Evolutionary conservation across 2,113 vertebrate species (phyloP).

Genomic region (Loxodonta africana): DNA sequence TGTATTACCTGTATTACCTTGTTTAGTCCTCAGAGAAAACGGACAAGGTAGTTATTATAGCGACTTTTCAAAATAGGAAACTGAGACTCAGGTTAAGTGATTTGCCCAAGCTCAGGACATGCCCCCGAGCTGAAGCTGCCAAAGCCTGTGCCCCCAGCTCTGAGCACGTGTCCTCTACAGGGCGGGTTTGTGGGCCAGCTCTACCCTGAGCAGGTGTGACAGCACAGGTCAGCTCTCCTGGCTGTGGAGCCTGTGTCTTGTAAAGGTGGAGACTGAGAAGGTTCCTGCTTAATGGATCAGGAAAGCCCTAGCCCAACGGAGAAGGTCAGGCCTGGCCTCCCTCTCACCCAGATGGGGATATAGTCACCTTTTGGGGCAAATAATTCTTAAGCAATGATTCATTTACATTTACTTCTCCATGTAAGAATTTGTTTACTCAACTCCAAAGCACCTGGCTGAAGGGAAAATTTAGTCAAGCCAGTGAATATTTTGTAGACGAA

Average conservation of each 20-base stretch:
- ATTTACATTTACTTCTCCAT: constrained; percentile 58
- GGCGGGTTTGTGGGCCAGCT: not conserved
- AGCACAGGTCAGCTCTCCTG: not conserved
- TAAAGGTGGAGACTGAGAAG: constrained; percentile 5
- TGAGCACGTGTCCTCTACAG: accelerated
- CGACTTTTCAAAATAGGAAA: constrained; percentile 52
- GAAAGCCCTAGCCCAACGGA: constrained; percentile 1
- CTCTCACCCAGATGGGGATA: not conserved
- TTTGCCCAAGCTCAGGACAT: not conserved
- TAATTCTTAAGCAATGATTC: constrained; percentile 41
- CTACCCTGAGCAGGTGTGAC: accelerated
- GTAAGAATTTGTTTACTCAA: constrained; percentile 66
- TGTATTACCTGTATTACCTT: not conserved
- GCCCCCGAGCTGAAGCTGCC: not conserved
- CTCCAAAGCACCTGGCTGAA: constrained; percentile 56
- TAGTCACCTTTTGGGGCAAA: not conserved
- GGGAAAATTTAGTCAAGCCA: constrained; percentile 61
- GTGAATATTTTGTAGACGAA: constrained; percentile 58
- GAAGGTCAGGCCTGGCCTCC: constrained; percentile 33
- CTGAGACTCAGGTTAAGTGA: not conserved
- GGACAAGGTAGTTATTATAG: not conserved
- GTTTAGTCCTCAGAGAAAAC: not conserved
- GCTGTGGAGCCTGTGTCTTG: not conserved
- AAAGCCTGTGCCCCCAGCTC: not conserved
- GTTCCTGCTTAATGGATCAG: constrained; percentile 17